Percentiles rank a stretch among this genome's conserved stretches.
Conservation (phyloP, 1,140 invertebrate genomes). For the Microplitis mediator region DNA sequence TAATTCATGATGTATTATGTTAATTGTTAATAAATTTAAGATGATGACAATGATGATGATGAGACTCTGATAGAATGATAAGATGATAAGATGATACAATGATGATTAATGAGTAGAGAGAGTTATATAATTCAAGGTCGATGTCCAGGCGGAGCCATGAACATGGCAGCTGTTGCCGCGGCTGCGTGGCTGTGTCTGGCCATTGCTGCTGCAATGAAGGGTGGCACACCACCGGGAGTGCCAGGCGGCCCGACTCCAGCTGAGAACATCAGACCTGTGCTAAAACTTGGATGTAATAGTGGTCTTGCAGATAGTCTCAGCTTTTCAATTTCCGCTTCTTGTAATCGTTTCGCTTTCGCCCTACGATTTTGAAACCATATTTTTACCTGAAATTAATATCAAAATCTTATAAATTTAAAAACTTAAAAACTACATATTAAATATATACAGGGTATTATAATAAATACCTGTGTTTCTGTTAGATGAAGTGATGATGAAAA, state of each 20-base stretch:
- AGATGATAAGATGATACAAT: too few relatives aligned
- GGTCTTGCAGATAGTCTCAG: conserved; percentile 75
- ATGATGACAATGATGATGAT: too few relatives aligned
- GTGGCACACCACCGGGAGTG: conserved; percentile 54
- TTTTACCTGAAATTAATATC: conserved; percentile 74
- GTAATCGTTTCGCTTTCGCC: conserved; percentile 92
- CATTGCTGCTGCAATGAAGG: conserved; percentile 61
- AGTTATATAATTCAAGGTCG: conserved; percentile 46
- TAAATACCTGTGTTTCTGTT: conserved; percentile 87
- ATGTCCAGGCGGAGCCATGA: conserved; percentile 60
- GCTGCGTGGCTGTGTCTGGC: conserved; percentile 60
- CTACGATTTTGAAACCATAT: conserved; percentile 97
- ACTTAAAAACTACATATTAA: too few relatives aligned
- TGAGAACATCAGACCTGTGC: conserved; percentile 59
- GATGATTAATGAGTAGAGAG: too few relatives aligned
- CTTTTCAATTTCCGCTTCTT: conserved; percentile 93
- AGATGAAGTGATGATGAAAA: conserved; percentile 92
- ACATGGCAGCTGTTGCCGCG: conserved; percentile 59
- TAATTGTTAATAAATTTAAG: too few relatives aligned
- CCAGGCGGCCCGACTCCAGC: conserved; percentile 57
- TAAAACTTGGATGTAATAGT: conserved; percentile 58
- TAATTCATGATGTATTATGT: too few relatives aligned
- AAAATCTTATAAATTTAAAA: too few relatives aligned
- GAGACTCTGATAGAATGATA: too few relatives aligned
- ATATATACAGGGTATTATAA: not conserved